Evolutionary conservation across 2,113 vertebrate genomes (phyloP), one percentile per base, ranked within the genome.

Genomic region (Caranx ignobilis): DNA sequence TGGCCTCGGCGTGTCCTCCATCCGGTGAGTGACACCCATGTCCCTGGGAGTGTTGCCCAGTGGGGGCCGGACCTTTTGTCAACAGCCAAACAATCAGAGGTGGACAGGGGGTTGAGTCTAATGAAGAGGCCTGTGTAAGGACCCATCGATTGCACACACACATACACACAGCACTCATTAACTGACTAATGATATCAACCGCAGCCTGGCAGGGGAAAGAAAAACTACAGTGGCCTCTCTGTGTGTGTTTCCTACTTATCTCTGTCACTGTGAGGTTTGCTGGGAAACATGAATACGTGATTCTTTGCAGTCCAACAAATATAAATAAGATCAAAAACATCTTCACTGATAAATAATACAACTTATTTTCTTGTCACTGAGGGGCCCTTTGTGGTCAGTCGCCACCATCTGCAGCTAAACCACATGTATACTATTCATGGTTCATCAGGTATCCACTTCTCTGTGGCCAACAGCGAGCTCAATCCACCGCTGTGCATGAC

Each of bases 101-200:
- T 47, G 60, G 75, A 83, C 70, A 9, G 54, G 75, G 72, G 84
- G 86, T 74, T 63, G 77, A 81, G 85, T 66, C 87, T 94, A 93
- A 94, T 94, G 88, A 93, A 93, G 90, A 90, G 80, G 84, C 71
- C 62, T 21, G 73, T 79, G 85, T 87, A 88, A 86, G 84, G 79
- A 73, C 65, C 34, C n/a, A 71, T 86, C 71, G 73, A 94, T 92
- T 83, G 67, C 48, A 86, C 81, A 81, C 77, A 70, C 45, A 79
- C 67, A 87, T 67, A 81, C 85, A 78, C 75, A 39, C 60, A 7
- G 67, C 75, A 75, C 87, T 91, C 88, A 95, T 93, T 94, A 93
- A 76, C 73, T 71, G 61, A 70, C 74, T 92, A 94, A 93, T 89
- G 90, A 90, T 83, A 89, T 81, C 59, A 87, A 77, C 67, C 2